Percentiles rank a stretch among this genome's conserved stretches.
Conservation (phyloP, 2,797 vertebrate species). For the Halcyon smyrnensis region DNA sequence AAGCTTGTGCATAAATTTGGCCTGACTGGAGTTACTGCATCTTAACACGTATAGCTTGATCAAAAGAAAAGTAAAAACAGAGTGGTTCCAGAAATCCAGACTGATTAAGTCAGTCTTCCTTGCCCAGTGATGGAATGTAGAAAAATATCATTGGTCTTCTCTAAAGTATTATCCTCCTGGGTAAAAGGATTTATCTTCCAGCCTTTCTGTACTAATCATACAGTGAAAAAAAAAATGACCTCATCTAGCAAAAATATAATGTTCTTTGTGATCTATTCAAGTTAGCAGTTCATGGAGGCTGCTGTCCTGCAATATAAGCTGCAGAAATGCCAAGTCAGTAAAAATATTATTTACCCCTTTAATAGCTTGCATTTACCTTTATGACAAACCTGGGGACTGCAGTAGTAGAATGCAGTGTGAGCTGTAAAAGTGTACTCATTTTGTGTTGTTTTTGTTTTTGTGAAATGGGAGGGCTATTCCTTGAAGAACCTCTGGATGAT, state of each 20-base stretch:
- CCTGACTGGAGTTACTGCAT: constrained; percentile 53
- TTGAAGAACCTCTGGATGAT: background rate
- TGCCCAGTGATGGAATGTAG: constrained; percentile 1
- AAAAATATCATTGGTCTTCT: constrained; percentile 22
- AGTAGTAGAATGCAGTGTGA: background rate
- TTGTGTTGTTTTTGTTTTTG: background rate
- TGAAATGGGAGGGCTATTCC: background rate
- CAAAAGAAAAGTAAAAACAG: constrained; percentile 59
- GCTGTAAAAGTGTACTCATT: background rate
- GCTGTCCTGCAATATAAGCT: background rate
- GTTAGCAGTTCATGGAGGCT: background rate
- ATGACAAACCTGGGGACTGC: background rate
- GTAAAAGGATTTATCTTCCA: constrained; percentile 49
- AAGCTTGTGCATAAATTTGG: constrained; percentile 39
- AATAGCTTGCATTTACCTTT: background rate
- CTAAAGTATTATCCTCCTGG: constrained; percentile 6
- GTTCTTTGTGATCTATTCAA: background rate
- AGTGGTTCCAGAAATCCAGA: constrained; percentile 37
- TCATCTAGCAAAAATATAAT: background rate
- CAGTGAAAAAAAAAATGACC: background rate
- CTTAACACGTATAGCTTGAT: constrained; percentile 26
- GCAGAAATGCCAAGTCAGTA: background rate
- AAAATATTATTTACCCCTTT: background rate
- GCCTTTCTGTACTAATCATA: background rate
- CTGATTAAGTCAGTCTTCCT: constrained; percentile 50